Evolutionary conservation across 2,888 invertebrate species (phyloP).

Genomic region (Torymus texanus): DNA sequence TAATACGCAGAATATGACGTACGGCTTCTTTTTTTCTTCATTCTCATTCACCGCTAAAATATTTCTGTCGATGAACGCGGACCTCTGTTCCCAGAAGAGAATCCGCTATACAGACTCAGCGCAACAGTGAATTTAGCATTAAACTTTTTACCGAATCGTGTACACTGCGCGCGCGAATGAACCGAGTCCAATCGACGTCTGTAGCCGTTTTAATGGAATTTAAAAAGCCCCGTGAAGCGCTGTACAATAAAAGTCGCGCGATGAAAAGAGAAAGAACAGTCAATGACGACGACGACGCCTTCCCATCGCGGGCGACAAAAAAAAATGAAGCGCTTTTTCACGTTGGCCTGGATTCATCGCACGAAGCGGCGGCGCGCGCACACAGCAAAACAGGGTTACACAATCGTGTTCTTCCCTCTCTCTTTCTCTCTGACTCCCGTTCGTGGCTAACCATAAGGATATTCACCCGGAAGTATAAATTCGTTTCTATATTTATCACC

Average conservation of each 20-base stretch:
- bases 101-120: too few species aligned
- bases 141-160: too few species aligned
- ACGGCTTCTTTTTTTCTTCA: too few species aligned
- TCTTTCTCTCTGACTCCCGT: conserved; percentile 22
- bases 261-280: neutral
- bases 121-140: too few species aligned
- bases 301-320: neutral
- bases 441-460: conserved; percentile 61
- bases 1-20: too few species aligned
- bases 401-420: conserved; percentile 26
- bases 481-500: conserved; percentile 35
- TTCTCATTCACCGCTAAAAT: too few species aligned
- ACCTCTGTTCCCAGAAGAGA: too few species aligned
- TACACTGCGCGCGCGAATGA: too few species aligned
- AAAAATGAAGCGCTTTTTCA: conserved; percentile 10
- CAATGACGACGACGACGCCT: neutral
- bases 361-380: neutral
- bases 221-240: neutral
- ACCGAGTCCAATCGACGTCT: too few species aligned
- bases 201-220: too few species aligned
- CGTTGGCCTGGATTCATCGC: conserved; percentile 21
- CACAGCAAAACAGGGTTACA: conserved; percentile 21
- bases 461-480: conserved; percentile 67
- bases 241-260: neutral
- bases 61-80: too few species aligned